Percentiles rank a stretch among this genome's conserved stretches.
Evolutionary conservation across 2,797 vertebrate species (phyloP).

Genomic region (Xiphophorus birchmanni): DNA sequence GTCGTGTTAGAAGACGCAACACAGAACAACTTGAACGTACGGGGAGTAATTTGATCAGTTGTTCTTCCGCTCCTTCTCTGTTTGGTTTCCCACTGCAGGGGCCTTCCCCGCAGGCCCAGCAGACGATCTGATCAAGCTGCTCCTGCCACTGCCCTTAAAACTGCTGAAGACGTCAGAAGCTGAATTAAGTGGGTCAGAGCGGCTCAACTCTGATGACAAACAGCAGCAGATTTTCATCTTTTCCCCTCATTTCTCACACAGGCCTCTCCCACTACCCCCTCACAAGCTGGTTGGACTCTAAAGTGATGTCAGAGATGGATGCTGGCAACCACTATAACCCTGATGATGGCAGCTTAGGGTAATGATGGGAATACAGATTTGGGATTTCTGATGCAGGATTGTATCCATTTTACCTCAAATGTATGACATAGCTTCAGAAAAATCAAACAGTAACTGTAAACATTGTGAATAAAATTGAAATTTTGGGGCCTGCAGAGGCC

Average conservation of each 20-base stretch:
- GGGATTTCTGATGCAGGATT: slow-evolving; percentile 59
- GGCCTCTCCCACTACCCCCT: neutral
- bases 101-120: slow-evolving; percentile 38
- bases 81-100: slow-evolving; percentile 26
- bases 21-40: slow-evolving; percentile 14
- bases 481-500: slow-evolving; percentile 32
- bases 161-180: slow-evolving; percentile 41
- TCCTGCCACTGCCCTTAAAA: slow-evolving; percentile 26
- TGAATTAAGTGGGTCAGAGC: slow-evolving; percentile 63
- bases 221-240: slow-evolving; percentile 9
- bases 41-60: slow-evolving; percentile 68
- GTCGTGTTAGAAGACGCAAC: slow-evolving; percentile 38
- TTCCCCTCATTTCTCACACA: slow-evolving; percentile 9
- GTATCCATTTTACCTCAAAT: slow-evolving; percentile 52
- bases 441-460: slow-evolving; percentile 29
- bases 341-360: slow-evolving; percentile 1
- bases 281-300: slow-evolving; percentile 10
- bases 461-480: slow-evolving; percentile 23
- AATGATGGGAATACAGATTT: slow-evolving; percentile 24
- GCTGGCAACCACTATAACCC: slow-evolving; percentile 19
- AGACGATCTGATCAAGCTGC: slow-evolving; percentile 45
- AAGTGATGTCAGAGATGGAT: slow-evolving; percentile 16
- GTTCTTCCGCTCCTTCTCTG: slow-evolving; percentile 22
- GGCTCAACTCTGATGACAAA: slow-evolving; percentile 48
- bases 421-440: slow-evolving; percentile 13